A percentile compares a stretch with the other conserved stretches of the same genome.
Conservation (phyloP, 30 jellyfish, hydroid and myxozoan species). For the Aurelia sp. region DNA sequence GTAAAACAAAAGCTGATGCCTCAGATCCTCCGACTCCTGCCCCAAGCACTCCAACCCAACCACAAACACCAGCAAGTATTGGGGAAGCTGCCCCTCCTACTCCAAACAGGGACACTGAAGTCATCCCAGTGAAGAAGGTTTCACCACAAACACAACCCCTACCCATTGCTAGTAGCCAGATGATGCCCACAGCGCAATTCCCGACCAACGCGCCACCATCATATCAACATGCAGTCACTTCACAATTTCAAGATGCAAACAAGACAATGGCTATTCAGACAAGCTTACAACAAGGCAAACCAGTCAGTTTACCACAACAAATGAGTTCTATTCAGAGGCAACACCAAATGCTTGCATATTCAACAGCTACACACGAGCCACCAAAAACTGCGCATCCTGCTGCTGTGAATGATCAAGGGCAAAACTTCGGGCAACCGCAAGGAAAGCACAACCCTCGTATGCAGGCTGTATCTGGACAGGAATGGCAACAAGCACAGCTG, state of each 20-base stretch:
- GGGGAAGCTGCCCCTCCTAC: constrained; percentile 57
- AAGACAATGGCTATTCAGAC: background rate
- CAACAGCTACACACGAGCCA: constrained; percentile 14
- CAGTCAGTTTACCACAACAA: constrained; percentile 3
- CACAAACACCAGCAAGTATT: constrained; percentile 64
- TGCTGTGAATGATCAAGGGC: background rate
- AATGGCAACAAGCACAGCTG: constrained; percentile 34
- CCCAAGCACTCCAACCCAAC: constrained; percentile 86
- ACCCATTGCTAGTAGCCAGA: background rate
- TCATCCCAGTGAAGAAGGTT: constrained; percentile 17
- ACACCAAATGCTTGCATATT: background rate
- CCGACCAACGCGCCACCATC: background rate
- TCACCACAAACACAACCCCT: background rate
- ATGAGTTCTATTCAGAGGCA: background rate
- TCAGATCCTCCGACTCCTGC: constrained; percentile 62
- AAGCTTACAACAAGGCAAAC: constrained; percentile 9
- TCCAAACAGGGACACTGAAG: constrained; percentile 54
- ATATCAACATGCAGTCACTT: constrained; percentile 2
- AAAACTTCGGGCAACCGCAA: background rate
- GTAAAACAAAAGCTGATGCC: constrained; percentile 36
- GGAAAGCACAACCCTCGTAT: constrained; percentile 17
- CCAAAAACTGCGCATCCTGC: background rate
- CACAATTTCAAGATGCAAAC: constrained; percentile 8
- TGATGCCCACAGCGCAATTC: background rate
- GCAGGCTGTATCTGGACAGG: constrained; percentile 3